phyloP scores from a whole-genome alignment of 2,113 vertebrate species.

The Microcebus tavaratra region DNA sequence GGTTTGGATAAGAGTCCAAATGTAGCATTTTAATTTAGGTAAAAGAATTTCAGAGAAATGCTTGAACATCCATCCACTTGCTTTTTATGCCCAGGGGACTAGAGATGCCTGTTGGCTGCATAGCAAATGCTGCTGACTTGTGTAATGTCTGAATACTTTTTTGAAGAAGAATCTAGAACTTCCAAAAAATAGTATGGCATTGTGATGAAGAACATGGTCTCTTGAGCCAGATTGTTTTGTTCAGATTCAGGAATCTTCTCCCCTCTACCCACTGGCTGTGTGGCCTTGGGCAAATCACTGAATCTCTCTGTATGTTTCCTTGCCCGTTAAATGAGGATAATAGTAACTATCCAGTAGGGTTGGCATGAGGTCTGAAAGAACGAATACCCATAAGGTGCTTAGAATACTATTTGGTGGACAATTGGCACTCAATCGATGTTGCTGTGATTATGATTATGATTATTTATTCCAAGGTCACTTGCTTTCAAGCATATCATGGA shows the following conservation, averaged over 20 bases:
- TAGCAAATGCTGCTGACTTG: not conserved
- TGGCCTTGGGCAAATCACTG: not conserved
- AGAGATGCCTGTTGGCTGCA: not conserved
- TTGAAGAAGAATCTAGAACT: not conserved
- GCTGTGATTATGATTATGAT: not conserved
- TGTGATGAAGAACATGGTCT: not conserved
- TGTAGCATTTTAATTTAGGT: conserved; percentile 28
- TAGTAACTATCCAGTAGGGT: not conserved
- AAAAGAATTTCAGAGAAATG: not conserved
- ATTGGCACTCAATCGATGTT: not conserved
- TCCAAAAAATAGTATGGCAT: not conserved
- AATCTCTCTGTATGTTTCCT: not conserved
- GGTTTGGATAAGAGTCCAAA: not conserved
- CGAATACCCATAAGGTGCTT: not conserved
- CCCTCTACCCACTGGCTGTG: not conserved
- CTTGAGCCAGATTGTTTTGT: not conserved
- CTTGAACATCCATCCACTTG: not conserved
- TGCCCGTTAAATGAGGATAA: not conserved
- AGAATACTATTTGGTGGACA: not conserved
- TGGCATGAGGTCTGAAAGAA: not conserved
- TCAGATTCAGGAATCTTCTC: not conserved
- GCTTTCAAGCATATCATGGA: not conserved
- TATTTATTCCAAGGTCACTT: not conserved
- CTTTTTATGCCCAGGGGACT: not conserved
- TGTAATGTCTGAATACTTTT: not conserved